Evolutionary conservation across 2,888 invertebrate genomes (phyloP).

Genomic region (Drosophila diplacantha): DNA sequence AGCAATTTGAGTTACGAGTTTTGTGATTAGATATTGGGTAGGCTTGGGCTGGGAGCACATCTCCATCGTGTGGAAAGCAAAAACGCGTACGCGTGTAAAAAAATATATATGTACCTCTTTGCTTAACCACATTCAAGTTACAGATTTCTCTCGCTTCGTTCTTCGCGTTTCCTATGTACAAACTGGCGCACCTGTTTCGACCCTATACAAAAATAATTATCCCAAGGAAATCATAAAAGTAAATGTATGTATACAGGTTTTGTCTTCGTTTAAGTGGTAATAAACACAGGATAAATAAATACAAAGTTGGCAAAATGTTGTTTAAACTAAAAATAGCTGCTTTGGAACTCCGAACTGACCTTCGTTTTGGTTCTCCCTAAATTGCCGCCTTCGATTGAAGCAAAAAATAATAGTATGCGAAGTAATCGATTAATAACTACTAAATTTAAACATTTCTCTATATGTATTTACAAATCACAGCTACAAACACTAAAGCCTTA

Average conservation of each 20-base stretch:
- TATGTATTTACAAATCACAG: slow-evolving; percentile 68
- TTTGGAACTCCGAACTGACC: slow-evolving; percentile 44
- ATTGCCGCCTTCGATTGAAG: slow-evolving; percentile 43
- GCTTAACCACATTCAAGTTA: slow-evolving; percentile 43
- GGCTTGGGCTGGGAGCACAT: slow-evolving; percentile 1
- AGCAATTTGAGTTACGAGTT: slow-evolving; percentile 26
- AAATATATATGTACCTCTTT: slow-evolving; percentile 61
- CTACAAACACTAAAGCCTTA: slow-evolving; percentile 64
- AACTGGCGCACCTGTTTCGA: slow-evolving; percentile 32
- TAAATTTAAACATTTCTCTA: slow-evolving; percentile 70
- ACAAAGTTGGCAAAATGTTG: slow-evolving; percentile 62
- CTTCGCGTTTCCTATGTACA: slow-evolving; percentile 48
- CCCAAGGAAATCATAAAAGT: slow-evolving; percentile 38
- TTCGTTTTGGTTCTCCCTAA: slow-evolving; percentile 9
- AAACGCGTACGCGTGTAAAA: slow-evolving; percentile 53
- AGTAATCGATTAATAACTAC: slow-evolving; percentile 61
- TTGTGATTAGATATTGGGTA: slow-evolving; percentile 35
- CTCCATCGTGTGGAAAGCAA: slow-evolving; percentile 51
- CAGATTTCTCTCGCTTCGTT: slow-evolving; percentile 25
- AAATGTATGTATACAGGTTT: slow-evolving; percentile 15
- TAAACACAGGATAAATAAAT: slow-evolving; percentile 58
- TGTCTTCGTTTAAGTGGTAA: slow-evolving; percentile 39
- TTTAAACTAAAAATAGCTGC: slow-evolving; percentile 47
- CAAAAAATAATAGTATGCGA: slow-evolving; percentile 44
- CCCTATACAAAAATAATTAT: slow-evolving; percentile 33